Evolutionary conservation across 2,888 invertebrate species (phyloP).

Genomic region (Callosobruchus maculatus): DNA sequence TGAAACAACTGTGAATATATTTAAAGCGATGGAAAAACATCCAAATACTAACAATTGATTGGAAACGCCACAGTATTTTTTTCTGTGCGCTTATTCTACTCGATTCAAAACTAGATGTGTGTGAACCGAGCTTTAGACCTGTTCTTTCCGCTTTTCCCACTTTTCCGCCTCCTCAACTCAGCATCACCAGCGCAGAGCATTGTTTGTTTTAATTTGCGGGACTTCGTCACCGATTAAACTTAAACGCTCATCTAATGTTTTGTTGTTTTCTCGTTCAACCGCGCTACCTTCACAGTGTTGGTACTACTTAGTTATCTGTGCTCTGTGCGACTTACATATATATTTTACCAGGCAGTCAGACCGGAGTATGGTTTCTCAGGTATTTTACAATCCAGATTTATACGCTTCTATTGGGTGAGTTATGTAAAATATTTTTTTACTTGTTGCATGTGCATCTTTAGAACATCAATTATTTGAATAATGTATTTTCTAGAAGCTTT

Average conservation of each 20-base stretch:
- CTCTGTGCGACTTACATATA: neutral
- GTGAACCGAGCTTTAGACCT: no score
- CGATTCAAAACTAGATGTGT: no score
- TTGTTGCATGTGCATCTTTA: no score
- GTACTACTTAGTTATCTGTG: neutral
- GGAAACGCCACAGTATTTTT: no score
- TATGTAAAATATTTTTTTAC: neutral
- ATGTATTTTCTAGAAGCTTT: no score
- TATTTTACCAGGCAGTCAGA: neutral
- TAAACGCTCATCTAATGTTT: neutral
- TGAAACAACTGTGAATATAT: no score
- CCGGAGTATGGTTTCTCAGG: neutral
- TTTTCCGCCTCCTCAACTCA: neutral
- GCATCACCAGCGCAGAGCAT: neutral
- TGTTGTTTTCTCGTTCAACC: neutral
- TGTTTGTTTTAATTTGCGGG: neutral
- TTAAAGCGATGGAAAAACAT: no score
- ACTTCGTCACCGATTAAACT: neutral
- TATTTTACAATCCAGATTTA: neutral
- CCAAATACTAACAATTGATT: no score
- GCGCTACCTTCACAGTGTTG: neutral
- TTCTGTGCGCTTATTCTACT: no score
- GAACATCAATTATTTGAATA: no score
- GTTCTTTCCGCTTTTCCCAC: no score
- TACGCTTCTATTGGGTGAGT: neutral